phyloP scores from a whole-genome alignment of 2,888 invertebrate species.

The Drosophila peninsularis region DNA sequence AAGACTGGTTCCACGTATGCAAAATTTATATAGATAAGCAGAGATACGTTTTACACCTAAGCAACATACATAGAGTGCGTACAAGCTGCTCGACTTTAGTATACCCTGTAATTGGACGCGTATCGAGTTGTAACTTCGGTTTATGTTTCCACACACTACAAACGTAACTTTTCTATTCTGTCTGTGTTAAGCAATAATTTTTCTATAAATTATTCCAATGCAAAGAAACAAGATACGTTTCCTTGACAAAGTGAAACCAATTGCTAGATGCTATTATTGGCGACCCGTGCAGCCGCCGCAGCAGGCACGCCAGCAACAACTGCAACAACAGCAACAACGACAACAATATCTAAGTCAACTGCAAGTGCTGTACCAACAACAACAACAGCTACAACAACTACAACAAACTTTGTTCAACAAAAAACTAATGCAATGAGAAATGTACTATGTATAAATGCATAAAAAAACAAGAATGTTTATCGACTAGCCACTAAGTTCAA shows the following conservation, averaged over 20 bases:
- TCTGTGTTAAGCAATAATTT: conserved; percentile 10
- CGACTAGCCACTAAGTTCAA: conserved; percentile 59
- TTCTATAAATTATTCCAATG: conserved; percentile 19
- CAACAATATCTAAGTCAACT: conserved; percentile 22
- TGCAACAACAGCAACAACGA: conserved; percentile 27
- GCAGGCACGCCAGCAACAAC: conserved; percentile 31
- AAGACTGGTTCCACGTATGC: conserved; percentile 61
- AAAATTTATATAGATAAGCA: conserved; percentile 23
- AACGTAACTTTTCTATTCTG: conserved; percentile 11
- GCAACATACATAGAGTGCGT: conserved; percentile 7
- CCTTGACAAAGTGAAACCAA: conserved; percentile 54
- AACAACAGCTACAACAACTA: conserved; percentile 25
- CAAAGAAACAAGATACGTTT: conserved; percentile 50
- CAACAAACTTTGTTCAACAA: conserved; percentile 47
- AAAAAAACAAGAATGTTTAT: conserved; percentile 26
- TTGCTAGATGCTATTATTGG: conserved; percentile 63
- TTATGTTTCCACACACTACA: conserved; percentile 10
- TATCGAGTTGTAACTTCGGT: neutral
- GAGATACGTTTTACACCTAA: conserved; percentile 39
- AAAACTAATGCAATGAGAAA: conserved; percentile 32
- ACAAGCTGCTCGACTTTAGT: neutral
- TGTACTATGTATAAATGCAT: conserved; percentile 31
- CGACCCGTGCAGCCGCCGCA: conserved; percentile 60
- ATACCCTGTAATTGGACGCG: conserved; percentile 6
- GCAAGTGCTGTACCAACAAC: conserved; percentile 25